Conservation (phyloP, 1,140 invertebrate genomes). For the Coptotermes formosanus region DNA sequence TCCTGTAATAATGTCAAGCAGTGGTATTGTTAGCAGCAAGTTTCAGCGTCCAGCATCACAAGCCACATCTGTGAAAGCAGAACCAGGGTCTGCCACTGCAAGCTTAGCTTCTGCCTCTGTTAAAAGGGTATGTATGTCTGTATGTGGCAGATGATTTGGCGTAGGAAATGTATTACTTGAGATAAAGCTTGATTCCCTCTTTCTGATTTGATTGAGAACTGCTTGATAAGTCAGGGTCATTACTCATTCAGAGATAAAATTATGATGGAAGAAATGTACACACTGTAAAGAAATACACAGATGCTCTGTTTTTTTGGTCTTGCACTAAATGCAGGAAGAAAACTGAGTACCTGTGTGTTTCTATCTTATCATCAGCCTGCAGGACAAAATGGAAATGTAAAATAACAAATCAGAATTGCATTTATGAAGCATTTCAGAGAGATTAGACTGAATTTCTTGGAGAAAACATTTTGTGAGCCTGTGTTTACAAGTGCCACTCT, state of each 20-base stretch:
- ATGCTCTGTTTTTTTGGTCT: no score
- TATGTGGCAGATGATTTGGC: no score
- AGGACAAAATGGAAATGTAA: no score
- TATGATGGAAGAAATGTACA: neutral
- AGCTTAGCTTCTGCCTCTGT: conserved; percentile 48
- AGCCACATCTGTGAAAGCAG: conserved; percentile 61
- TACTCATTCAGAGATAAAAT: no score
- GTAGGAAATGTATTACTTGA: neutral
- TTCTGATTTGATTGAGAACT: neutral
- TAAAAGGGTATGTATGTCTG: conserved; percentile 32
- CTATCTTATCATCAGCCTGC: no score
- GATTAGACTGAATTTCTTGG: no score
- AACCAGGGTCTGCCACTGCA: conserved; percentile 57
- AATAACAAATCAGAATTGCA: no score
- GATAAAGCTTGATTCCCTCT: neutral
- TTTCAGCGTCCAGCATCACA: conserved; percentile 50
- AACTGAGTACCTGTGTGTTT: no score
- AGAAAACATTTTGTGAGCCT: no score
- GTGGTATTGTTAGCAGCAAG: neutral
- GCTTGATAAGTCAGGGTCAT: neutral
- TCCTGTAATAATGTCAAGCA: conserved; percentile 8
- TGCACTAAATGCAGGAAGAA: no score
- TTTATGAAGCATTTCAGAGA: no score
- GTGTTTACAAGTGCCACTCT: no score
- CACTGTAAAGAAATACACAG: neutral